Evolutionary conservation across 2,888 invertebrate genomes (phyloP), one percentile per base, ranked within the genome.

Genomic region (Stenurella melanura): DNA sequence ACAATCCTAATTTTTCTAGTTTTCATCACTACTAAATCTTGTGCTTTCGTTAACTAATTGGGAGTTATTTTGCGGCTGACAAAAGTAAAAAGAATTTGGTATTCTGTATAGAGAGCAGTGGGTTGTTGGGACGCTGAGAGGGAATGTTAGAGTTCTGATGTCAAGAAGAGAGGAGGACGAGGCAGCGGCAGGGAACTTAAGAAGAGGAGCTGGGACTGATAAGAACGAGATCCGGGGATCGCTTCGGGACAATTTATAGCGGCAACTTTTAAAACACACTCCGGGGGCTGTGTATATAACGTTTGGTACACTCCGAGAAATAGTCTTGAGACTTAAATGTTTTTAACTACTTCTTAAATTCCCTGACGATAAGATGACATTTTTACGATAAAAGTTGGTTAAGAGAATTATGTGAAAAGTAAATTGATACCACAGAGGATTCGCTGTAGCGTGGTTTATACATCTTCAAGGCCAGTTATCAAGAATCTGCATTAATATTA

Each of bases 181-280:
- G 79, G 77, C 76, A 76, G 79, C 50, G 79, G 77, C 76, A 76
- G 84, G 85, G 80, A 87, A 86, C 82, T 85, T 87, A 86, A 88
- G 87, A 86, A 88, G 87, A 86, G 87, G 87, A 86, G 87, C 87
- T 85, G 86, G 87, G 85, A 88, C 88, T 88, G 89, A 89, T 89
- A 89, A 89, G 89, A 85, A 82, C 85, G 85, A 88, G 88, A 89
- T 89, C 87, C 89, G 88, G 87, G 90, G 89, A 89, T 89, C 89
- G 89, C 89, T 89, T 85, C 87, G 88, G 89, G 89, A 89, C 89
- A 88, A 90, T 90, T 90, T 90, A 90, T 90, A 86, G 89, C 89
- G 87, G 89, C 88, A 89, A 90, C 89, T 90, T 90, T 90, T 89
- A 89, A 90, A 89, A 89, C 89, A 89, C 89, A 88, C 89, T 88